Evolutionary conservation across 1,140 invertebrate genomes (phyloP).

Genomic region (Drosophila bipectinata): DNA sequence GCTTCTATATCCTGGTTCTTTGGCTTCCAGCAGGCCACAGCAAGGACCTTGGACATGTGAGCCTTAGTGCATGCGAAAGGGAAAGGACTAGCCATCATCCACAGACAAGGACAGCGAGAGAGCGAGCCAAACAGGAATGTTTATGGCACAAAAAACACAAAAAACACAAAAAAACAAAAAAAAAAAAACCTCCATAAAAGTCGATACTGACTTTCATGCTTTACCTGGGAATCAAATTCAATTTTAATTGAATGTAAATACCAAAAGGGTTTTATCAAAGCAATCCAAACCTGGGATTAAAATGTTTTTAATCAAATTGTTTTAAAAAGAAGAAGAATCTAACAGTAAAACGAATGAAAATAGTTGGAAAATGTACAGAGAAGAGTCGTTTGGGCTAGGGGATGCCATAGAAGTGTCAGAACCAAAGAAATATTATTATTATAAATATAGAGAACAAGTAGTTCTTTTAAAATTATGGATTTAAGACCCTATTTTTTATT

Average conservation of each 20-base stretch:
- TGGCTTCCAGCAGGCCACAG: slow-evolving; percentile 67
- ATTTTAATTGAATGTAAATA: slow-evolving; percentile 53
- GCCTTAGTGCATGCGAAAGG: slow-evolving; percentile 22
- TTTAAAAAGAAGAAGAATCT: slow-evolving; percentile 5
- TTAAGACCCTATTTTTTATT: background rate
- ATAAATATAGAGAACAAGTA: no score
- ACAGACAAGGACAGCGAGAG: slow-evolving; percentile 8
- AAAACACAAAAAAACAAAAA: slow-evolving; percentile 4
- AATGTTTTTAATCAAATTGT: slow-evolving; percentile 37
- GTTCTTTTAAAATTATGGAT: background rate
- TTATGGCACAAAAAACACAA: slow-evolving; percentile 23
- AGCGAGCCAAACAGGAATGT: slow-evolving; percentile 65
- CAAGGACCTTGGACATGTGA: slow-evolving; percentile 67
- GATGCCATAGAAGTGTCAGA: background rate
- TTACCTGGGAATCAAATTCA: slow-evolving; percentile 42
- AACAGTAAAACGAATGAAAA: slow-evolving; percentile 12
- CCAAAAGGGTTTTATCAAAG: slow-evolving; percentile 26
- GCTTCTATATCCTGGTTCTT: slow-evolving; percentile 58
- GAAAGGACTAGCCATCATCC: slow-evolving; percentile 17
- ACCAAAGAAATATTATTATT: background rate
- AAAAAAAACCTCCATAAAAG: slow-evolving; percentile 19
- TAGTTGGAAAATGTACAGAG: slow-evolving; percentile 2
- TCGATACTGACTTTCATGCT: slow-evolving; percentile 21
- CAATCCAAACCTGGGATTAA: slow-evolving; percentile 21
- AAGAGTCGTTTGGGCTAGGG: background rate